These are phyloP conservation scores for Pteropus alecto DNA, from an alignment of 2,113 vertebrate species.

Conservation along the genomic window DNA sequence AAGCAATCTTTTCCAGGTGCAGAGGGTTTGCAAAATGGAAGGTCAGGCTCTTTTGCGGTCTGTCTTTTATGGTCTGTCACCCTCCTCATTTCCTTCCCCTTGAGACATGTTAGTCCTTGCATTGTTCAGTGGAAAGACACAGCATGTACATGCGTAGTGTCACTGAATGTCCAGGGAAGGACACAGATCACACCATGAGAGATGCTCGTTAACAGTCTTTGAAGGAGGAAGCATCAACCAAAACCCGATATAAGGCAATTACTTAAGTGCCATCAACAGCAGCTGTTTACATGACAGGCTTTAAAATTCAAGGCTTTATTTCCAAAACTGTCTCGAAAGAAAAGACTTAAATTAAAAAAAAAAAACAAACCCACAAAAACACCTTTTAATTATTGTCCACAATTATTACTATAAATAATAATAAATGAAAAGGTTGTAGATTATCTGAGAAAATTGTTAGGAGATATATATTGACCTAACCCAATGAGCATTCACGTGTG, in stretches of 20 bases:
- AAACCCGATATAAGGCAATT: conserved; percentile 69
- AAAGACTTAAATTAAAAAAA: conserved; percentile 60
- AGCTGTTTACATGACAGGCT: conserved; percentile 70
- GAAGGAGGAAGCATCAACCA: conserved; percentile 67
- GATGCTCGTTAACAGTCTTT: conserved; percentile 70
- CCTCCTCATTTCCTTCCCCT: neutral
- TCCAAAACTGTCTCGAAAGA: conserved; percentile 65
- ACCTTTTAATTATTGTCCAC: neutral
- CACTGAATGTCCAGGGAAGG: conserved; percentile 33
- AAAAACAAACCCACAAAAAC: no score
- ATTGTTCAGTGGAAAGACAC: conserved; percentile 46
- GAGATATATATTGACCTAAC: conserved; percentile 31
- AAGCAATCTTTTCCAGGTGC: conserved; percentile 64
- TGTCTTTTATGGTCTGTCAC: conserved; percentile 54
- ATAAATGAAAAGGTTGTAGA: conserved; percentile 67
- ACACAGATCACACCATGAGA: conserved; percentile 55
- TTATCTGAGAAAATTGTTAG: conserved; percentile 65
- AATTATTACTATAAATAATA: conserved; percentile 54
- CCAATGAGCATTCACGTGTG: neutral
- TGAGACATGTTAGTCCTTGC: conserved; percentile 63
- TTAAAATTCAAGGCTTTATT: conserved; percentile 74
- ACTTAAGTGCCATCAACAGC: conserved; percentile 62
- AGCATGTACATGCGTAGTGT: conserved; percentile 42
- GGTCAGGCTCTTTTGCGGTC: conserved; percentile 50
- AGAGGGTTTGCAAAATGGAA: conserved; percentile 56